Evolutionary conservation across 1,140 invertebrate genomes (phyloP), one percentile per base, ranked within the genome.

Genomic region (Aphelinus certus): DNA sequence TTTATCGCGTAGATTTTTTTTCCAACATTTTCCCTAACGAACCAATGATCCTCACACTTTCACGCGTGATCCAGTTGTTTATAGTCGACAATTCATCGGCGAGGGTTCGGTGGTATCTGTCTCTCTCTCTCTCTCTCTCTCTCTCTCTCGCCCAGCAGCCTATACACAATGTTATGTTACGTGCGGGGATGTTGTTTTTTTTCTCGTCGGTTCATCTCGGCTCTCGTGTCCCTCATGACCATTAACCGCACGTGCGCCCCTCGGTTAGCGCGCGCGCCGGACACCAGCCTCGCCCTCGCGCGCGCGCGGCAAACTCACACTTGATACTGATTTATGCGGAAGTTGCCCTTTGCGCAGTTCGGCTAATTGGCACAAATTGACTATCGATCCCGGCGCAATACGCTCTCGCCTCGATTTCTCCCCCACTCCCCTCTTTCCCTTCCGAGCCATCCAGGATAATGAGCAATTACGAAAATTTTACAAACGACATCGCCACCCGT

Each of bases 251-350:
- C 68, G 68, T 70, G 68, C 68, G 51, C 56, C 68, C 68, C 68
- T 61, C 57, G 61, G 68, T 70, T 70, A 70, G 26, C 63, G 57
- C 55, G 7, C 9, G 46, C 26, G 26, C 26, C 10, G 43, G 48
- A 57, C 53, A n/a, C 7, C 10, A 61, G 60, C 60, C 42, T 46
- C 3, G 43, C 67, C 67, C 67, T 70, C 67, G 26, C 63, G 57
- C 55, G 7, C 9, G 46, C 26, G 26, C 26, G 26, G 26, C 26
- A 26, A 26, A 26, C 26, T 70, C 68, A 70, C 57, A 70, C 57
- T 70, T 70, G 68, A 70, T 70, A 70, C 68, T 70, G 68, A 70
- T 70, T 70, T 70, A 70, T 70, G 68, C 68, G 68, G 56, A 70
- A 70, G 68, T 61, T 57, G 62, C 56, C 68, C 46, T 70, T 70